Evolutionary conservation across 2,888 invertebrate species (phyloP).

Genomic region (Erebia ligea): DNA sequence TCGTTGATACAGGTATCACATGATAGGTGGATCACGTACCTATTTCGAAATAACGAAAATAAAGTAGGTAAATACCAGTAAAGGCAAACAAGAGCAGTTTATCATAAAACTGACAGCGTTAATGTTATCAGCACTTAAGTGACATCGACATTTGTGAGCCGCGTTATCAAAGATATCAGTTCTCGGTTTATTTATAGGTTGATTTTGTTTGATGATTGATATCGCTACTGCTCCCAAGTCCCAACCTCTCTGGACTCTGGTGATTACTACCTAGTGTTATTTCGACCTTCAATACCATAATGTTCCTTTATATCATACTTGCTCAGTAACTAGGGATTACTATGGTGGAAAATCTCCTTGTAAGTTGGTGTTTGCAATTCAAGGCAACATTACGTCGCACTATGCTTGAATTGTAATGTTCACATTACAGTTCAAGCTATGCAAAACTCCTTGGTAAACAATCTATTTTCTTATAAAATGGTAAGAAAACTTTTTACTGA

Average conservation of each 20-base stretch:
- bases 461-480: no score
- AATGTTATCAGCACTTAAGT: slow-evolving; percentile 53
- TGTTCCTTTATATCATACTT: not conserved
- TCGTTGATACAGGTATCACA: slow-evolving; percentile 3
- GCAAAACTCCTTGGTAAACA: no score
- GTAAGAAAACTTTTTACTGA: no score
- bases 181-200: slow-evolving; percentile 39
- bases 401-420: no score
- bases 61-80: not conserved
- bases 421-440: no score
- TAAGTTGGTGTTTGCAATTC: no score
- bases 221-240: slow-evolving; percentile 21
- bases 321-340: no score
- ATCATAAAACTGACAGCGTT: slow-evolving; percentile 38
- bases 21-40: slow-evolving; percentile 27
- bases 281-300: not conserved
- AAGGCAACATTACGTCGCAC: no score
- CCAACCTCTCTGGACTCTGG: slow-evolving; percentile 1
- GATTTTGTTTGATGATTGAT: slow-evolving; percentile 31
- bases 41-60: slow-evolving; percentile 37
- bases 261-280: not conserved
- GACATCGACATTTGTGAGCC: slow-evolving; percentile 49
- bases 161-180: slow-evolving; percentile 42
- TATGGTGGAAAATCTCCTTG: no score
- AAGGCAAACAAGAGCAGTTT: slow-evolving; percentile 25